Evolutionary conservation across 2,797 vertebrate species (phyloP).

Genomic region (Clangula hyemalis): DNA sequence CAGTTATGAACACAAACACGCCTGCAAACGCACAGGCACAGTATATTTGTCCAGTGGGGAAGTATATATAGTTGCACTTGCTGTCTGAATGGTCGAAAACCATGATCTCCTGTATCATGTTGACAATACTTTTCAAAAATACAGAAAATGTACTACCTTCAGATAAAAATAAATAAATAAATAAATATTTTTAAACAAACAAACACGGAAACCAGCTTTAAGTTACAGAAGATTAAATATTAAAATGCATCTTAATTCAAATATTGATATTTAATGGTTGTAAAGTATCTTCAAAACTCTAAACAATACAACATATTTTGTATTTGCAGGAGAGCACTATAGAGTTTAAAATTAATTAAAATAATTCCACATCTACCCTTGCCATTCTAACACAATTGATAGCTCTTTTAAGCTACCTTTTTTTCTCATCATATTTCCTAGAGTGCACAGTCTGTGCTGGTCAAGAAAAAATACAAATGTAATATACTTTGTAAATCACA

Average conservation of each 20-base stretch:
- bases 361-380: neutral
- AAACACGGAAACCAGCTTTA: neutral
- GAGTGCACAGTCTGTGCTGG: neutral
- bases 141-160: neutral
- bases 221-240: neutral
- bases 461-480: neutral
- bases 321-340: neutral
- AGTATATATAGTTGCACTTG: neutral
- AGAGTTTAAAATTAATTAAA: neutral
- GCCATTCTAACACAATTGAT: neutral
- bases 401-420: neutral
- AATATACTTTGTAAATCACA: neutral
- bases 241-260: neutral
- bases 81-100: neutral
- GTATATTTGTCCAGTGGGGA: rapidly evolving
- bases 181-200: no score
- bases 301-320: neutral
- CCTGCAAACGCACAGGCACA: neutral
- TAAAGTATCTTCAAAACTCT: neutral
- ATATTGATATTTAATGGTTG: neutral
- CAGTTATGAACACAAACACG: neutral
- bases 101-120: neutral
- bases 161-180: neutral
- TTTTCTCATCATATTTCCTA: neutral
- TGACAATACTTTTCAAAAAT: neutral